Percentiles rank a stretch among this genome's conserved stretches.
These are phyloP conservation scores for Halcyon chelicuti DNA, from an alignment of 2,797 vertebrate genomes.

Conservation along the genomic window DNA sequence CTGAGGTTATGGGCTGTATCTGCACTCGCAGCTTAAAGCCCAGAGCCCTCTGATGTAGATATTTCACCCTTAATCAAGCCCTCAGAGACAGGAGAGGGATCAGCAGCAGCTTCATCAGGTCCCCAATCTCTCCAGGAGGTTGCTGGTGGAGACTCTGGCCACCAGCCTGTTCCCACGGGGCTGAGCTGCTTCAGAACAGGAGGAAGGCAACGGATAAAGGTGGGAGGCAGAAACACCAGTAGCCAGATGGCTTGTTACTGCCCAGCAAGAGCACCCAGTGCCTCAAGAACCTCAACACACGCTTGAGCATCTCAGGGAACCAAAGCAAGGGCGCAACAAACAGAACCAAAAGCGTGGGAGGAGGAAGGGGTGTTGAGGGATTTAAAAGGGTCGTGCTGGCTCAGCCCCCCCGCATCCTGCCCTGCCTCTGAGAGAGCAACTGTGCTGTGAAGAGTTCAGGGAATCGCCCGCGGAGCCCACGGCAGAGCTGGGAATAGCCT, in stretches of 20 bases:
- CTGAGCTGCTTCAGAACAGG: neutral
- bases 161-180: neutral
- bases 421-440: neutral
- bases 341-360: neutral
- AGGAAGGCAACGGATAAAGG: neutral
- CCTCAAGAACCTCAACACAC: neutral
- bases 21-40: neutral
- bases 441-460: neutral
- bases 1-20: neutral
- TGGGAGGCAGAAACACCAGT: neutral
- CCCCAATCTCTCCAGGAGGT: neutral
- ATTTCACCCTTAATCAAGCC: neutral
- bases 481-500: neutral
- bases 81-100: neutral
- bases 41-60: neutral
- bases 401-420: neutral
- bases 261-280: neutral
- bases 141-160: neutral
- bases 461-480: accelerated
- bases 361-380: neutral
- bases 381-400: neutral
- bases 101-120: neutral
- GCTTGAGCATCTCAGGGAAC: neutral
- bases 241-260: neutral
- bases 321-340: neutral